Evolutionary conservation across 2,797 vertebrate species (phyloP).

Genomic region (Tangara arthus): DNA sequence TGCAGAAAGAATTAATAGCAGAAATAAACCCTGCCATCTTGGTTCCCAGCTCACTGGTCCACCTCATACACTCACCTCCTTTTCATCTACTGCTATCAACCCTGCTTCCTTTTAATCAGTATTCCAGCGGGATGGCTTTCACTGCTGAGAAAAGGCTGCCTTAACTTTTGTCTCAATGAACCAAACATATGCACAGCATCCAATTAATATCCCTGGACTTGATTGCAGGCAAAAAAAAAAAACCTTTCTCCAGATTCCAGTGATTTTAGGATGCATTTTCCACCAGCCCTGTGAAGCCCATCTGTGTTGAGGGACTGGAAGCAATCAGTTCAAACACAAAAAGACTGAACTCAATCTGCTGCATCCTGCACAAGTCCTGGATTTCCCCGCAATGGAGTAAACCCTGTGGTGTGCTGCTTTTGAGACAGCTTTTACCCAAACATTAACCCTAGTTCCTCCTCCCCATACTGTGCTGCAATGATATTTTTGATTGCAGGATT

Average conservation of each 20-base stretch:
- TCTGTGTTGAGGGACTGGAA: background rate
- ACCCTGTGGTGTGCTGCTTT: background rate
- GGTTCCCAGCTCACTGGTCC: background rate
- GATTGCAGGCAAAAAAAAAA: background rate
- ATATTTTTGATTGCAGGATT: background rate
- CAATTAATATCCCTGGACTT: conserved; percentile 18
- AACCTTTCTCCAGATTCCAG: background rate
- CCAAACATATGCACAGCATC: background rate
- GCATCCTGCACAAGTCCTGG: background rate
- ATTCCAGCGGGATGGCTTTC: background rate
- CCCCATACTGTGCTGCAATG: background rate
- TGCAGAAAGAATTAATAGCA: background rate
- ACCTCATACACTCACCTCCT: background rate
- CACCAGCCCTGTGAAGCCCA: background rate
- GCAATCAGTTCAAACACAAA: background rate
- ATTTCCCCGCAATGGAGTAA: background rate
- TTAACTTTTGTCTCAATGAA: conserved; percentile 28
- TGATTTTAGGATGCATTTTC: conserved; percentile 3
- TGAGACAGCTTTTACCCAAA: background rate
- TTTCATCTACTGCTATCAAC: background rate
- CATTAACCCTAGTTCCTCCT: background rate
- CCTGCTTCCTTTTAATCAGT: conserved; percentile 1
- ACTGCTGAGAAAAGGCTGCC: background rate
- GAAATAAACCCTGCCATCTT: background rate
- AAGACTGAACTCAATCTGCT: background rate